Percentiles rank a stretch among this genome's conserved stretches.
Conservation (phyloP, 37 sponge, comb jelly and placozoan species). For the Halisarca cf. caerulea region DNA sequence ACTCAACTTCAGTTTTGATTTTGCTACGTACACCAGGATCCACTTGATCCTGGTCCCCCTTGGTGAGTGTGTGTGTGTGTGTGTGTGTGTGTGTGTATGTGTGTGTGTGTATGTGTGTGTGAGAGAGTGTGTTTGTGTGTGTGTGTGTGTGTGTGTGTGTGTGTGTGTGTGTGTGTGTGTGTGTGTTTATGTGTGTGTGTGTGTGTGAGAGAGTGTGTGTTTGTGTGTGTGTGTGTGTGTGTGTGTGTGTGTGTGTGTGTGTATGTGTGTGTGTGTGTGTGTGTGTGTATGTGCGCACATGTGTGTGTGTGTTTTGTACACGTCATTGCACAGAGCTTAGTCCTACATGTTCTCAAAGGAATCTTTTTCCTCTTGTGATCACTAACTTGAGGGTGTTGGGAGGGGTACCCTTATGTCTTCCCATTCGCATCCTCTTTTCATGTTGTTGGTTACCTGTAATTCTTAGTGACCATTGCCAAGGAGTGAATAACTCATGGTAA, state of each 20-base stretch:
- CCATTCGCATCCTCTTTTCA: too few relatives aligned
- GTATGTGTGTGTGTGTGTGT: neutral
- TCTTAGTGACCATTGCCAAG: too few relatives aligned
- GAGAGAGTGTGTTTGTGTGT: neutral
- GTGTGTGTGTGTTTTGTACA: neutral
- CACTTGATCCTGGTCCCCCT: slow-evolving; percentile 44
- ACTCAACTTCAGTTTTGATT: slow-evolving; percentile 68
- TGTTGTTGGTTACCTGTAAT: too few relatives aligned
- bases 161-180: too few relatives aligned
- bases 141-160: neutral
- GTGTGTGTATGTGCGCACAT: neutral
- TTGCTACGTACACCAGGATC: slow-evolving; percentile 45
- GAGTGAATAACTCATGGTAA: too few relatives aligned
- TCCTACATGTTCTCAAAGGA: too few relatives aligned
- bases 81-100: neutral
- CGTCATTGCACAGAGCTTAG: too few relatives aligned
- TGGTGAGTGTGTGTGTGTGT: slow-evolving; percentile 37
- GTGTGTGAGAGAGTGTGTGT: slow-evolving; percentile 6
- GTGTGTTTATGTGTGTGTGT: too few relatives aligned
- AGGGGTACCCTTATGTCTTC: too few relatives aligned
- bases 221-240: too few relatives aligned
- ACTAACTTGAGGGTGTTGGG: too few relatives aligned
- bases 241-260: neutral
- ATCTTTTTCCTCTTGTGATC: too few relatives aligned
- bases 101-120: neutral